Evolutionary conservation across 1,140 invertebrate species (phyloP).

Genomic region (Pseudomyrmex flavicornis): DNA sequence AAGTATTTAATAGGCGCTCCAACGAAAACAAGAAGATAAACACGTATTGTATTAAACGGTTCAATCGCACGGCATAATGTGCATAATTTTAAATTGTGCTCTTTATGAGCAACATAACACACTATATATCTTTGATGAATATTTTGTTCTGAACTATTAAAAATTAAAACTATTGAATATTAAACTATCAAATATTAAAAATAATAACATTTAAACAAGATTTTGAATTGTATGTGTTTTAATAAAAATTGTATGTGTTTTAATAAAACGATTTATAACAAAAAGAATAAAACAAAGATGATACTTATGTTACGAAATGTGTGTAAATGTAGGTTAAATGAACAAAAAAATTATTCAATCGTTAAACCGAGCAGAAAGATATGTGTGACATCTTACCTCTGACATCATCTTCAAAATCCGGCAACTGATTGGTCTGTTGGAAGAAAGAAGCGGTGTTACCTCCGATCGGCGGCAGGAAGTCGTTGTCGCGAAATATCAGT

Average conservation of each 20-base stretch:
- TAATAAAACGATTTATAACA: neutral
- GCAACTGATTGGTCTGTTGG: conserved; percentile 81
- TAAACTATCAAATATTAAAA: conserved; percentile 6
- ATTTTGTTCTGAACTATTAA: neutral
- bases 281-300: neutral
- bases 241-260: too few relatives aligned
- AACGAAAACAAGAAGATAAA: conserved; percentile 17
- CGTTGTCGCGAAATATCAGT: conserved; percentile 85
- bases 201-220: neutral
- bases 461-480: conserved; percentile 77
- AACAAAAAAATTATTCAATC: neutral
- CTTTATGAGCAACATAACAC: neutral
- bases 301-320: too few relatives aligned
- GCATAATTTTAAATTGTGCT: conserved; percentile 14
- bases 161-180: neutral
- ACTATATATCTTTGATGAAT: neutral
- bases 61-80: too few relatives aligned
- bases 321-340: too few relatives aligned
- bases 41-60: neutral
- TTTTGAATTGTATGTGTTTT: too few relatives aligned
- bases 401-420: conserved; percentile 82
- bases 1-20: neutral
- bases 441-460: conserved; percentile 79
- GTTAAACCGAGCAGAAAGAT: neutral
- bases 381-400: conserved; percentile 79